Evolutionary conservation across 2,888 invertebrate genomes (phyloP), one percentile per base, ranked within the genome.

Genomic region (Tenthredo livida): DNA sequence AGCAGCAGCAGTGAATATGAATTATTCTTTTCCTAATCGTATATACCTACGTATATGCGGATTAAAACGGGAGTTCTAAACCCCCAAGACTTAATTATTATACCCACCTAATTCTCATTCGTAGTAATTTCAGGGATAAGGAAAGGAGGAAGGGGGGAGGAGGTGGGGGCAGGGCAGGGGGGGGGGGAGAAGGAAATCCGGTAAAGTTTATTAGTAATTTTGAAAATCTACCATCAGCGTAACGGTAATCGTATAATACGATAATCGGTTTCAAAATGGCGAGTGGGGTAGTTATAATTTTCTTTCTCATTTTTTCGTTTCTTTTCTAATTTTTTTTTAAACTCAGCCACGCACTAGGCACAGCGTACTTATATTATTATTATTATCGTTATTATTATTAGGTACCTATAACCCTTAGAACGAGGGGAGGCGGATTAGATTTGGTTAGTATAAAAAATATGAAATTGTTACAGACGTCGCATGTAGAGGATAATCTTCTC

Each of bases 191-290:
- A n/a, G 43, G 21, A 43, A 73, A 73, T 40, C 73, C 73, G 73
- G 21, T 25, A 33, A 40, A 72, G 70, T 37, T 72, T 72, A 72
- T 72, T 72, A 40, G 43, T 73, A 73, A 73, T 73, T 73, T 73
- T 43, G 21, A 73, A 73, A 73, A 73, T 73, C 43, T 47, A 21
- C 73, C 73, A 25, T 21, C 73, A 73, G 37, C 43, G 73, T 73
- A 73, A 72, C 72, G 43, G 73, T 25, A 73, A 73, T 47, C 73
- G 25, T 43, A 21, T 47, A 43, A 43, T 21, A 73, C 21, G 73
- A 73, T 40, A 73, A 73, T 40, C 73, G 43, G 21, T 73, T 73
- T 21, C 40, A 73, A 43, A 73, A 73, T 73, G 73, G 73, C 73
- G 73, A 43, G 29, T 40, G 21, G 73, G 43, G 21, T 21, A 43